A percentile compares a stretch with the other conserved stretches of the same genome.
These are phyloP conservation scores for Stenodema calcarata DNA, from an alignment of 2,888 invertebrate genomes.

Conservation along the genomic window DNA sequence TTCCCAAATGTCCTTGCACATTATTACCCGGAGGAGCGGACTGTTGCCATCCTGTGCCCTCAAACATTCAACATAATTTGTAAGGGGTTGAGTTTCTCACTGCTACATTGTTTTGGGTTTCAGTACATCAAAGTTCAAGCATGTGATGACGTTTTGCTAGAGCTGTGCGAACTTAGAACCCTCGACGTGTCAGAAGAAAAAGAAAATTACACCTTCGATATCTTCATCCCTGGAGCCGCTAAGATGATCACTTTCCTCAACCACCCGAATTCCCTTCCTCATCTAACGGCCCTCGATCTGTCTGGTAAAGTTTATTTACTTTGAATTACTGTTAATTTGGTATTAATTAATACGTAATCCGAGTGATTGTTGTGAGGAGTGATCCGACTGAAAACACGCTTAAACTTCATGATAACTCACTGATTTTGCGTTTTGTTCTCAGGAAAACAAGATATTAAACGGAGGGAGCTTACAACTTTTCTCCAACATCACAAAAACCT, in stretches of 20 bases:
- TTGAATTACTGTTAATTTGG: background rate
- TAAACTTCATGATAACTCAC: too few species aligned
- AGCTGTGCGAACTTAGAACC: slow-evolving; percentile 65
- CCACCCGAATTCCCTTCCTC: slow-evolving; percentile 64
- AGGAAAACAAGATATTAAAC: slow-evolving; percentile 66
- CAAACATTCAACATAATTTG: too few species aligned
- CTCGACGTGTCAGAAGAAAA: slow-evolving; percentile 68
- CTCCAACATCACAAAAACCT: slow-evolving; percentile 63
- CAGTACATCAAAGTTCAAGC: slow-evolving; percentile 57
- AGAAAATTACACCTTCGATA: slow-evolving; percentile 63
- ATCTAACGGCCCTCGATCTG: slow-evolving; percentile 69
- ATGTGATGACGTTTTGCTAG: slow-evolving; percentile 63
- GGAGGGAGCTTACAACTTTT: slow-evolving; percentile 63
- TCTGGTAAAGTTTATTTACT: slow-evolving; percentile 63
- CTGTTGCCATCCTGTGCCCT: too few species aligned
- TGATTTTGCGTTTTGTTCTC: background rate
- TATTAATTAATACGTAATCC: background rate
- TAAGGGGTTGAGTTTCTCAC: too few species aligned
- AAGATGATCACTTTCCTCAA: slow-evolving; percentile 64
- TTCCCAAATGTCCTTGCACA: too few species aligned
- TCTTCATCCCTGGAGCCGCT: slow-evolving; percentile 61
- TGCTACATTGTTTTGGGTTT: slow-evolving; percentile 18
- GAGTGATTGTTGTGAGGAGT: slow-evolving; percentile 17
- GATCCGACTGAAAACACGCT: too few species aligned
- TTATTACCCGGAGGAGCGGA: too few species aligned